A percentile compares a stretch with the other conserved stretches of the same genome.
These are phyloP conservation scores for Euplagia quadripunctaria DNA, from an alignment of 2,888 invertebrate species.

Conservation along the genomic window DNA sequence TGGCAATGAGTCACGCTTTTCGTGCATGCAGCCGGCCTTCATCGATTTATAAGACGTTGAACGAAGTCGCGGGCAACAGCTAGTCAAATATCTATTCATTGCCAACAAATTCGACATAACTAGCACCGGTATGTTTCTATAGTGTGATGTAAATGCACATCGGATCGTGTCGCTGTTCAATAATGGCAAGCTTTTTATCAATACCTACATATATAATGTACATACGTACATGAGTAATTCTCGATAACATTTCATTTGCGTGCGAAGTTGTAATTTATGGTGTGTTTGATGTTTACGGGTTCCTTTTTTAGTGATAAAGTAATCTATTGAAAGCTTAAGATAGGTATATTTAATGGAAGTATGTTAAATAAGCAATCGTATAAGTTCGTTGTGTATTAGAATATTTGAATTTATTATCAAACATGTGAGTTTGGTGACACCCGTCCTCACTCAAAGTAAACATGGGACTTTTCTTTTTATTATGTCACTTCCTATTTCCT, in stretches of 20 bases:
- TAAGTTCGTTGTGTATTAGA: too few relatives aligned
- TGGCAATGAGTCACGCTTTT: too few relatives aligned
- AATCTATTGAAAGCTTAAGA: background rate
- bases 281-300: background rate
- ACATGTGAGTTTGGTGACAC: too few relatives aligned
- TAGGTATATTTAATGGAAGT: background rate
- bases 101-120: slow-evolving; percentile 8
- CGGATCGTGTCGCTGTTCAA: slow-evolving; percentile 29
- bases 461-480: too few relatives aligned
- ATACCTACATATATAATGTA: slow-evolving; percentile 12
- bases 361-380: too few relatives aligned
- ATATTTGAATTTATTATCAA: too few relatives aligned
- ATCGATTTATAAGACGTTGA: too few relatives aligned
- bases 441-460: too few relatives aligned
- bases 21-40: too few relatives aligned
- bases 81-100: too few relatives aligned
- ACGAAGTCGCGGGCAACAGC: too few relatives aligned
- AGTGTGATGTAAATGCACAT: slow-evolving; percentile 41
- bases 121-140: slow-evolving; percentile 14
- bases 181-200: slow-evolving; percentile 36
- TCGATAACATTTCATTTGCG: slow-evolving; percentile 32
- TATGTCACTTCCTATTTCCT: too few relatives aligned
- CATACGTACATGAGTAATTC: slow-evolving; percentile 39
- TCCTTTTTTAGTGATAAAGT: background rate
- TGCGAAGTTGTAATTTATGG: slow-evolving; percentile 6